Conservation (phyloP, 1,140 invertebrate genomes). For the Drosophila gunungcola region DNA sequence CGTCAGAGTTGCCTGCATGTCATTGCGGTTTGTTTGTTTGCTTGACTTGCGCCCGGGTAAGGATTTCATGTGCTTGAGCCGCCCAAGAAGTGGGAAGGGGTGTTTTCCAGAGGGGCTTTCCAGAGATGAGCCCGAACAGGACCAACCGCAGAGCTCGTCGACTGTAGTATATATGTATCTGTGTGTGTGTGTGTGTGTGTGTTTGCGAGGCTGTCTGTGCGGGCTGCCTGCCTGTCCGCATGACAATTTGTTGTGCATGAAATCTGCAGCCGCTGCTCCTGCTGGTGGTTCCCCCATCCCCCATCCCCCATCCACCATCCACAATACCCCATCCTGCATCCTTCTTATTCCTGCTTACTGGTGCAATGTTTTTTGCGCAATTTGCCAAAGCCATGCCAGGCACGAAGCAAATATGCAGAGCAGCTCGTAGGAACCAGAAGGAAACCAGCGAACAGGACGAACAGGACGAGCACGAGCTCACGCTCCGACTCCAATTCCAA, state of each 20-base stretch:
- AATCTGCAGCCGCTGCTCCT: conserved; percentile 57
- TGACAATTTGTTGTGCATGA: conserved; percentile 82
- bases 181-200: conserved; percentile 12
- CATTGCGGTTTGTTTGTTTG: conserved; percentile 83
- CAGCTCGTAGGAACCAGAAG: conserved; percentile 34
- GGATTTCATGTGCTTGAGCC: conserved; percentile 80
- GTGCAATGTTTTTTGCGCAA: conserved; percentile 79
- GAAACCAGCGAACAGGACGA: conserved; percentile 38
- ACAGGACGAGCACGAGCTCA: conserved; percentile 13
- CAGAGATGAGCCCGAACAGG: conserved; percentile 31
- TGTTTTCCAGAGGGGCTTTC: not conserved
- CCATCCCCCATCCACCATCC: not conserved
- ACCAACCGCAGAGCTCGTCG: conserved; percentile 70
- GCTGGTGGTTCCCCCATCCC: conserved; percentile 17
- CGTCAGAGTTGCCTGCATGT: conserved; percentile 66
- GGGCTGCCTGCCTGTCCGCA: conserved; percentile 75
- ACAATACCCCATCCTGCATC: not conserved
- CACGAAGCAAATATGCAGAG: conserved; percentile 72
- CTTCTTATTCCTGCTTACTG: conserved; percentile 39
- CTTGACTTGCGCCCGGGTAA: conserved; percentile 80
- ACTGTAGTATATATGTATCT: conserved; percentile 14
- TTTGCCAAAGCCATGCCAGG: conserved; percentile 78
- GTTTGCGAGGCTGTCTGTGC: conserved; percentile 47
- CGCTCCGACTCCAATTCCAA: conserved; percentile 35
- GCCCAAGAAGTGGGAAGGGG: conserved; percentile 1